phyloP scores from a whole-genome alignment of 23 tunicate genomes.

The Halocynthia roretzi region DNA sequence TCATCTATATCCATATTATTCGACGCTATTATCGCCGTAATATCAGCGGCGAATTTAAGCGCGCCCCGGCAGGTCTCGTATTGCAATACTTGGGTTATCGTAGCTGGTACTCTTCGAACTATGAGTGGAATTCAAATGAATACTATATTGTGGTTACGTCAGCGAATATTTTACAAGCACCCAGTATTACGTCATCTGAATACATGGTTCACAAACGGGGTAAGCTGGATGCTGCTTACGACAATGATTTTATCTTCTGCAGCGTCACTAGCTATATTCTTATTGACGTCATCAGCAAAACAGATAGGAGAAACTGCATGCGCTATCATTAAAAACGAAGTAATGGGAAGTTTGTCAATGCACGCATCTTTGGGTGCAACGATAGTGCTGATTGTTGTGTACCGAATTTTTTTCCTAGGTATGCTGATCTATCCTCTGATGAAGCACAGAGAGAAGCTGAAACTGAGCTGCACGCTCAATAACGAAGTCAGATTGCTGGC shows the following conservation, averaged over 20 bases:
- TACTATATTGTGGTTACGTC: constrained; percentile 57
- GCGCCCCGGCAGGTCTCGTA: no score
- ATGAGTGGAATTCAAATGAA: constrained; percentile 37
- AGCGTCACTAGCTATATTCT: constrained; percentile 21
- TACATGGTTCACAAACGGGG: constrained; percentile 16
- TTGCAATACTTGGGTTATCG: not conserved
- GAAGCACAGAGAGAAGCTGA: constrained; percentile 20
- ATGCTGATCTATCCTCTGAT: constrained; percentile 43
- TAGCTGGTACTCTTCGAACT: constrained; percentile 25
- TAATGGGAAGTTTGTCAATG: not conserved
- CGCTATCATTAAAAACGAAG: constrained; percentile 5
- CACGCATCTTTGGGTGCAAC: constrained; percentile 4
- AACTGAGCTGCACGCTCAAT: not conserved
- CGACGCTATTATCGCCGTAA: no score
- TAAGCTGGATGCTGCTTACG: constrained; percentile 45
- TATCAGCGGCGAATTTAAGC: no score
- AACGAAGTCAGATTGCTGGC: constrained; percentile 12
- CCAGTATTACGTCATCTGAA: constrained; percentile 43
- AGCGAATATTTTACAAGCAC: constrained; percentile 49
- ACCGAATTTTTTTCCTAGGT: constrained; percentile 36
- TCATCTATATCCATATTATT: no score
- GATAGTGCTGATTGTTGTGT: constrained; percentile 27
- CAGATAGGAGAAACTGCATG: not conserved
- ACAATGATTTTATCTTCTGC: constrained; percentile 34
- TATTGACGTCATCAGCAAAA: constrained; percentile 7